phyloP scores from a whole-genome alignment of 2,113 vertebrate genomes.

The Xyliphius kryptos region DNA sequence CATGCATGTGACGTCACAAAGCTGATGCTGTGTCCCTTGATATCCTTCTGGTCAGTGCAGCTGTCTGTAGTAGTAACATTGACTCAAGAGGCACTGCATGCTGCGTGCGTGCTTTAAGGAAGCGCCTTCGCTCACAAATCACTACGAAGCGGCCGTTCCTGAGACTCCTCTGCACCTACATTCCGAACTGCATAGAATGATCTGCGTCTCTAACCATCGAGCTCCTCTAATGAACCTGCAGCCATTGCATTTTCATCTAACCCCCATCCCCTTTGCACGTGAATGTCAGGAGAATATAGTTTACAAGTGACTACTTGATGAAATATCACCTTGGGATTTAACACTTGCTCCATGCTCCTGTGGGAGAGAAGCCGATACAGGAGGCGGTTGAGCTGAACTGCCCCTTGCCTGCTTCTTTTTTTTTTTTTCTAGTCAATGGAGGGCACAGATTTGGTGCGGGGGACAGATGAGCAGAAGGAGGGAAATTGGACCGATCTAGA shows the following conservation, averaged over 20 bases:
- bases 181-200: conserved; percentile 39
- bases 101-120: conserved; percentile 22
- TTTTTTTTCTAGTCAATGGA: conserved; percentile 60
- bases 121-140: conserved; percentile 28
- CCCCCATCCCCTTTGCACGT: too few relatives aligned
- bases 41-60: conserved; percentile 9
- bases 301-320: conserved; percentile 50
- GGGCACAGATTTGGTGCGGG: conserved; percentile 51
- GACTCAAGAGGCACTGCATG: conserved; percentile 20
- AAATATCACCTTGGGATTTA: conserved; percentile 52
- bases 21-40: neutral
- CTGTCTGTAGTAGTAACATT: conserved; percentile 10
- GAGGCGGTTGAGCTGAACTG: conserved; percentile 50
- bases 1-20: neutral
- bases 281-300: too few relatives aligned
- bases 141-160: conserved; percentile 8
- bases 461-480: conserved; percentile 37
- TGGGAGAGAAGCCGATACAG: conserved; percentile 52
- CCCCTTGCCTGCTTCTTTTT: conserved; percentile 37
- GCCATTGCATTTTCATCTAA: conserved; percentile 24
- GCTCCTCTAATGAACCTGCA: conserved; percentile 52
- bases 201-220: conserved; percentile 50
- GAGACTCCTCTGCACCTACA: conserved; percentile 5
- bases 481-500: conserved; percentile 38
- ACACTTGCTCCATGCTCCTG: conserved; percentile 53